Evolutionary conservation across 1,140 invertebrate species (phyloP), one percentile per base, ranked within the genome.

Genomic region (Cardiocondyla obscurior): DNA sequence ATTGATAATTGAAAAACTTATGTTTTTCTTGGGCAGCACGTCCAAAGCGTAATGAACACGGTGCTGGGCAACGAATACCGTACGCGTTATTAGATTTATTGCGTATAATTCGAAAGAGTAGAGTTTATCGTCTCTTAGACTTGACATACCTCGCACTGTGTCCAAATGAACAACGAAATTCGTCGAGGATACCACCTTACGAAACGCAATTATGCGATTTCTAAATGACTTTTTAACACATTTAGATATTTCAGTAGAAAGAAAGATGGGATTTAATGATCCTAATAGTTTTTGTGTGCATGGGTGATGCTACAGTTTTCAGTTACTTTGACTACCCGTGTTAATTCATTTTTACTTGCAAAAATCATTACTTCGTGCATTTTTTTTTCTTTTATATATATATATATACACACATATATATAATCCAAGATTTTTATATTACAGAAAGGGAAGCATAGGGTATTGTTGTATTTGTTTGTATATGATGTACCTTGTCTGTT

Each of bases 1-100:
- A 90, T 90, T 89, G 88, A 53, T 84, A 85, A 90, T 87, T 79
- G 74, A 85, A 77, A 64, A 79, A 89, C 67, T 57, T 64, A 10
- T 69, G 73, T 77, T 85, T 73, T 87, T 67, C 22, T 89, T 70
- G 14, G 51, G 46, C 22, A 73, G 22, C 55, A 55, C 49, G 65
- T 60, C 73, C 53, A 60, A 70, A 65, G 46, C 42, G 39, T 36
- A 46, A 36, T 49, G 7, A 64, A 81, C 33, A 55, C 60, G 55
- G 67, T 84, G 60, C 30, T 65, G n/a, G 46, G 67, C 49, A 51
- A 10, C 5, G 58, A 74, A 36, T 28, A 65, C 51, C 12, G 30
- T 67, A 79, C 60, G 46, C 60, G 16, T 74, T 28, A 53, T 46
- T 30, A 53, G 5, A 53, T 42, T 51, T 69, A 53, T 39, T 28